phyloP scores from a whole-genome alignment of 2,113 vertebrate genomes.

The Dromaius novaehollandiae region DNA sequence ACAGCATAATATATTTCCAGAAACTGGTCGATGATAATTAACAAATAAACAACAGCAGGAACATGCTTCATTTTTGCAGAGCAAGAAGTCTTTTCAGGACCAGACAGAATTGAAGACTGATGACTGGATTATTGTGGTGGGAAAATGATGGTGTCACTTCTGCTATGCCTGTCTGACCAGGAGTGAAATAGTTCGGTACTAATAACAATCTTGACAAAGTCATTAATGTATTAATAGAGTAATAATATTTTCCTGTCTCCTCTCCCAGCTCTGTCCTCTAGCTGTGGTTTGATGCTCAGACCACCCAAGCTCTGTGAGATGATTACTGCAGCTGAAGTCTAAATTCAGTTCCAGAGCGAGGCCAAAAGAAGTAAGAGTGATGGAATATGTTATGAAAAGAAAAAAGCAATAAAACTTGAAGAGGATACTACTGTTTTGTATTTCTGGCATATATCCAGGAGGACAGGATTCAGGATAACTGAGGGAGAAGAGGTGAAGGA shows the following conservation, averaged over 20 bases:
- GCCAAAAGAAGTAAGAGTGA: neutral
- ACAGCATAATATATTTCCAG: neutral
- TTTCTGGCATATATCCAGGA: neutral
- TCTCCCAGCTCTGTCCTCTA: neutral
- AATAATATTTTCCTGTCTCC: neutral
- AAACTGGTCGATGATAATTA: neutral
- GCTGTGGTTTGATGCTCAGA: neutral
- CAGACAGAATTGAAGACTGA: neutral
- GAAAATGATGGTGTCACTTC: neutral
- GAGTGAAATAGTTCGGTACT: neutral
- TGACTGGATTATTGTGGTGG: neutral
- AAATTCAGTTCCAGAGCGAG: neutral
- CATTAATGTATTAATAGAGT: constrained; percentile 1
- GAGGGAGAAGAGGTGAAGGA: neutral
- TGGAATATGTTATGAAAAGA: neutral
- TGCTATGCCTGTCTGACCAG: neutral
- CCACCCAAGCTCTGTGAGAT: neutral
- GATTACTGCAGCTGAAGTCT: neutral
- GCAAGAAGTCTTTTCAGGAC: neutral
- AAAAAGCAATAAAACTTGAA: accelerated
- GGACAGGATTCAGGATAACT: neutral
- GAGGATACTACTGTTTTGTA: neutral
- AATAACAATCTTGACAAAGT: neutral
- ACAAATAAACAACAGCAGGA: neutral
- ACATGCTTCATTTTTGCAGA: neutral